Percentiles rank a stretch among this genome's conserved stretches.
Conservation (phyloP, 2,888 invertebrate species). For the Xylocampa areola region DNA sequence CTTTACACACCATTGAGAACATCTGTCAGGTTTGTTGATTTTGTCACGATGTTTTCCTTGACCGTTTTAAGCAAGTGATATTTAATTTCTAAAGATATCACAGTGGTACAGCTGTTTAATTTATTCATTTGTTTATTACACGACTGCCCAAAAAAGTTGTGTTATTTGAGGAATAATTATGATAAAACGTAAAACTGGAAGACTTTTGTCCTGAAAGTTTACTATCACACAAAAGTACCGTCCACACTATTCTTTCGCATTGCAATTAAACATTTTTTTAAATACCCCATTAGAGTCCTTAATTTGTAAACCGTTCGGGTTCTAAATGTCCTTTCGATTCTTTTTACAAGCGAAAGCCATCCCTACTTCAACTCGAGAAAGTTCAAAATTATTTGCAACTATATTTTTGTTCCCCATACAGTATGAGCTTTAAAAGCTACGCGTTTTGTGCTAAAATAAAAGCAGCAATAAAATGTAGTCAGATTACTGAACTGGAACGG, state of each 20-base stretch:
- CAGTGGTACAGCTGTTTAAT: too few species aligned
- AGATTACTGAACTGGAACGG: slow-evolving; percentile 49
- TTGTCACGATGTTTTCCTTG: too few species aligned
- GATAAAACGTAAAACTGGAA: too few species aligned
- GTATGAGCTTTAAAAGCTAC: slow-evolving; percentile 53
- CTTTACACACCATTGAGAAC: too few species aligned
- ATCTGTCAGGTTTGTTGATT: too few species aligned
- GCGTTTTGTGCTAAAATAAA: slow-evolving; percentile 58
- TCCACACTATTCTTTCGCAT: slow-evolving; percentile 60
- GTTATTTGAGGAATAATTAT: too few species aligned
- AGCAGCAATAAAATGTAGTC: slow-evolving; percentile 58
- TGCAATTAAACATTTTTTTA: slow-evolving; percentile 75
- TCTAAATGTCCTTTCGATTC: slow-evolving; percentile 45
- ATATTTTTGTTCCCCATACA: slow-evolving; percentile 32
- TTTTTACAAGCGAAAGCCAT: slow-evolving; percentile 4
- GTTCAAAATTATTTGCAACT: slow-evolving; percentile 15
- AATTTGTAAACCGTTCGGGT: slow-evolving; percentile 68
- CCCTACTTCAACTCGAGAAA: rapidly evolving
- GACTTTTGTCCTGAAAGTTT: too few species aligned
- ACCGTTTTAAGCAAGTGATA: too few species aligned
- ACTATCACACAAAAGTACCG: slow-evolving; percentile 40
- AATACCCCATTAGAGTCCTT: slow-evolving; percentile 75
- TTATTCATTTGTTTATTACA: too few species aligned
- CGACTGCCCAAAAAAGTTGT: too few species aligned
- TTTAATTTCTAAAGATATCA: too few species aligned